These are phyloP conservation scores for Temnothorax nylanderi DNA, from an alignment of 1,140 invertebrate species.

Conservation along the genomic window DNA sequence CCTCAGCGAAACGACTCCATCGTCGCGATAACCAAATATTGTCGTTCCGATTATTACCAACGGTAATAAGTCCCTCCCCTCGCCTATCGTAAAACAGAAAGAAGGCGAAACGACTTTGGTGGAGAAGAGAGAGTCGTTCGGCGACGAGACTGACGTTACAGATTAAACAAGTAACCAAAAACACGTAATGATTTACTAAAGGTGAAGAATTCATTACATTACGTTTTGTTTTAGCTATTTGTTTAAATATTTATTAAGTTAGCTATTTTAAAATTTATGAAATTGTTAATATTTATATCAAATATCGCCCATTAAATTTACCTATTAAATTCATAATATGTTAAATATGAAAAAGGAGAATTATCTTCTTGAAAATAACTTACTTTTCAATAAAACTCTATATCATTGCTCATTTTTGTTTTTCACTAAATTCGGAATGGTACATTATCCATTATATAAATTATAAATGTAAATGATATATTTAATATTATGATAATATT, in stretches of 20 bases:
- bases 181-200: constrained; percentile 31
- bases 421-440: not conserved
- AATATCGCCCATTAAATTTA: not conserved
- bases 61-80: constrained; percentile 54
- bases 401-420: not conserved
- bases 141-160: constrained; percentile 42
- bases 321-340: not conserved
- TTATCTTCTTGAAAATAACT: not conserved
- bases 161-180: constrained; percentile 43
- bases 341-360: not conserved
- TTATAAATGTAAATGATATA: not conserved
- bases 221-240: not conserved
- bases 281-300: not conserved
- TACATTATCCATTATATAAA: not conserved
- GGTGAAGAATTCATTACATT: not conserved
- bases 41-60: constrained; percentile 60
- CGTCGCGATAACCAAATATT: constrained; percentile 62
- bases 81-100: constrained; percentile 55
- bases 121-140: constrained; percentile 12
- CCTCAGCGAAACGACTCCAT: constrained; percentile 57
- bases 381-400: not conserved
- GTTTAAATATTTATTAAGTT: not conserved
- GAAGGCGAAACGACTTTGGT: constrained; percentile 32
- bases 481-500: not conserved
- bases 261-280: not conserved